Evolutionary conservation across 2,113 vertebrate species (phyloP), one percentile per base, ranked within the genome.

Genomic region (Herpailurus yagouaroundi): DNA sequence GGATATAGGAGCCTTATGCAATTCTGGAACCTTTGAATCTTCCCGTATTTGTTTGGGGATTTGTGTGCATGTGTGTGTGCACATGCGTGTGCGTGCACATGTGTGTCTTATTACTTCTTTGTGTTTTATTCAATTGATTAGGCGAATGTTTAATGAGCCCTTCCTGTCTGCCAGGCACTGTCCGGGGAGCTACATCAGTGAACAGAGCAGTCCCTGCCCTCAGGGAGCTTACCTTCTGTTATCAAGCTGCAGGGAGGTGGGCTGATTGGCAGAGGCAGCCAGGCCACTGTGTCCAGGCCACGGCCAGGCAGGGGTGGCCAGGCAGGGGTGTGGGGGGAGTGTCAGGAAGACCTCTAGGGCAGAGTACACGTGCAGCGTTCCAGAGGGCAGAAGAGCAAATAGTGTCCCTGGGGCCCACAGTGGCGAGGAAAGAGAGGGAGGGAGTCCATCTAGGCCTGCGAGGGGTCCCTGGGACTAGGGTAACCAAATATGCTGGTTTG

Each of bases 301-400:
- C 25, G 38, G 57, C 23, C 48, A 85, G 63, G 64, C 41, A 3
- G 1, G 14, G 7, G 45, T 45, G 45, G 45, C 45, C 45, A 45
- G 7, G 19, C 11, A 14, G 29, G 50, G 12, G 5, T 1, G 57
- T 0, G 4, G 16, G 23, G 41, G 9, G 11, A 4, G 11, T 21
- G 11, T 57, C 82, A 52, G 18, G 45, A 52, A 64, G 69, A 3
- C 25, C 55, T 84, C 45, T 41, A 68, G 63, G 48, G 45, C 21
- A 6, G 25, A 89, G 6, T 3, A 19, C 27, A 4, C 4, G 48
- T 23, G 4, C 14, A 14, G 33, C 41, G 52, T 83, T 38, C 25
- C 3, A 50, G 94, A 69, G 38, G 29, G 41, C 0, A 5, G 84
- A 68, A 9, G 45, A 74, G 38, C 45, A 66, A 19, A 9, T n/a